Base-by-base conservation (phyloP, 1,140 invertebrate genomes). In the Zaprionus capensis region DNA sequence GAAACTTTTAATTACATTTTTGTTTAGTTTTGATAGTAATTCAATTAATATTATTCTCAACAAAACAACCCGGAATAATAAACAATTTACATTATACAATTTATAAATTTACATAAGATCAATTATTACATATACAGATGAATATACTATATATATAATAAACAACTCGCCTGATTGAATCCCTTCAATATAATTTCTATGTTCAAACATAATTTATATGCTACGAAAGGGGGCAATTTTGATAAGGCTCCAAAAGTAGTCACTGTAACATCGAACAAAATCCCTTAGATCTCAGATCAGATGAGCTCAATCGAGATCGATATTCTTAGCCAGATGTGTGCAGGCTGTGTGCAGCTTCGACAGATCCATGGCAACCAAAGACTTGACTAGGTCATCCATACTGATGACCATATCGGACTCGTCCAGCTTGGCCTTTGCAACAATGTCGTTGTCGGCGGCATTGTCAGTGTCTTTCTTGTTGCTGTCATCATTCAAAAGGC, bases 361-460 rank as follows among this genome's bases (percentile, higher is more conserved):
- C 26, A 94, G 94, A 84, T 94, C 94, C 94, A 96, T 96, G 91
- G 95, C 95, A 11, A 44, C 22, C n/a, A 93, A 93, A 0, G 96
- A 95, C 38, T 92, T 93, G 0, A 94, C 61, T 38, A 97, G 91
- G 92, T 97, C 96, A 5, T 95, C 94, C 95, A 96, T 96, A 15
- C 41, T 70, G 1, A 86, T 71, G 5, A 80, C 66, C 49, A 86
- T 53, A 15, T 63, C 31, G 93, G 94, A 58, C 95, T 96, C 14
- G 94, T 62, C 51, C 0, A 72, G 11, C 2, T 46, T 46, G 9
- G 31, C 9, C 41, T 44, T 34, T 0, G 55, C 55, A 14, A 41
- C 24, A 15, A 56, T 4, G 12, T 64, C 28, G 0, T 55, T 51
- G 46, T 11, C 20, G 1, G 20, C 11, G 5, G 20, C 46, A 9